Conservation (phyloP, 2,113 vertebrate genomes). For the Mobula birostris region DNA sequence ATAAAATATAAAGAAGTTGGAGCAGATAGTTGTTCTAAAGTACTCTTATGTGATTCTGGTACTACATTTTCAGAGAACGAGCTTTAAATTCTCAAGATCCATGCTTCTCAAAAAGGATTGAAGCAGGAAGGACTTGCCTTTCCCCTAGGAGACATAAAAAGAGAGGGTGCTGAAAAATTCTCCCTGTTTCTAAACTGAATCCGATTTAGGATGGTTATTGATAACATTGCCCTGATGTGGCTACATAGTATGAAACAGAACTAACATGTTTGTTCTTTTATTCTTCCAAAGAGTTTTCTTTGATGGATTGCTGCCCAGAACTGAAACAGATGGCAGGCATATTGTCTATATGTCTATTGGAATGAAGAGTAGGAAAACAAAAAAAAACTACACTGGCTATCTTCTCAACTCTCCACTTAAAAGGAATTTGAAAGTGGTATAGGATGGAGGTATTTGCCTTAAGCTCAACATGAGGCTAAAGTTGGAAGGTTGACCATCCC, state of each 20-base stretch:
- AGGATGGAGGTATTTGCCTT: slow-evolving; percentile 1
- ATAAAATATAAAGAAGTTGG: background rate
- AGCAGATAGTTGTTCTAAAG: background rate
- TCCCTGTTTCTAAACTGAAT: background rate
- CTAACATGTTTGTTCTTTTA: slow-evolving; percentile 18
- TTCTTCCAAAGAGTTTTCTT: slow-evolving; percentile 28
- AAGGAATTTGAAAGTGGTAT: background rate
- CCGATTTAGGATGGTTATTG: background rate
- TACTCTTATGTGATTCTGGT: background rate
- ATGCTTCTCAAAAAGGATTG: background rate
- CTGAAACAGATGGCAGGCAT: slow-evolving; percentile 32
- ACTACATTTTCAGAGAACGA: background rate
- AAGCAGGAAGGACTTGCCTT: background rate
- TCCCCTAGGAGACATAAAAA: background rate
- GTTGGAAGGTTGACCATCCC: slow-evolving; percentile 6
- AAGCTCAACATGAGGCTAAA: background rate
- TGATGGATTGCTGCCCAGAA: slow-evolving; percentile 34
- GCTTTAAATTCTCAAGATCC: background rate
- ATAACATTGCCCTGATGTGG: slow-evolving; percentile 4
- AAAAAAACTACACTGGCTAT: slow-evolving; percentile 8
- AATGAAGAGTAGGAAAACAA: slow-evolving; percentile 26
- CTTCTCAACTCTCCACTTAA: slow-evolving; percentile 20
- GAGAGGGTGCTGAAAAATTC: background rate
- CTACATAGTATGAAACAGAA: slow-evolving; percentile 26
- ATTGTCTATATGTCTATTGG: slow-evolving; percentile 30